Conservation (phyloP, 2,797 vertebrate species). For the Florisuga fusca region DNA sequence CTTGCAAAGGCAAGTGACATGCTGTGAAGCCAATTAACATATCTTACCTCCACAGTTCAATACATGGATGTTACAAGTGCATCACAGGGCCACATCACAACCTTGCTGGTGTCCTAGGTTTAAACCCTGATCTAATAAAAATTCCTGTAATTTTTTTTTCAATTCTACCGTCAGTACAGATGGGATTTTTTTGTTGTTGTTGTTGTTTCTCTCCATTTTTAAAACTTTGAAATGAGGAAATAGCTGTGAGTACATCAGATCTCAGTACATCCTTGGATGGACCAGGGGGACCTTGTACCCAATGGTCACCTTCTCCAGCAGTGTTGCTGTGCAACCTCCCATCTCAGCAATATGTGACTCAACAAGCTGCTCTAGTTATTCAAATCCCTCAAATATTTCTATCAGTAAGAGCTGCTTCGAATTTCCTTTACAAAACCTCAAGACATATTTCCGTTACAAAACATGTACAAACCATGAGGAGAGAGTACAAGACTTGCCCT, state of each 20-base stretch:
- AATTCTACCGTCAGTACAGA: neutral
- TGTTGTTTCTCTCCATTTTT: neutral
- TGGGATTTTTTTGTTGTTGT: neutral
- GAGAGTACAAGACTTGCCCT: neutral
- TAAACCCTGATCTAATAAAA: neutral
- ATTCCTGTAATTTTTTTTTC: neutral
- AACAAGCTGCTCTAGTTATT: neutral
- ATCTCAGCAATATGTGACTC: neutral
- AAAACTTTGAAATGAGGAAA: neutral
- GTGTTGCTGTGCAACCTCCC: neutral
- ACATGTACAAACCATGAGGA: neutral
- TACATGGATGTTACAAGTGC: neutral
- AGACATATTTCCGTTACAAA: neutral
- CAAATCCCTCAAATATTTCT: neutral
- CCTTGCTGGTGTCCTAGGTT: neutral
- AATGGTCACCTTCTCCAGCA: neutral
- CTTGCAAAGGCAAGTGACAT: constrained; percentile 45
- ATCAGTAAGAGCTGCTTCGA: neutral
- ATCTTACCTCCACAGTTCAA: constrained; percentile 39
- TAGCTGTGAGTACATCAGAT: neutral
- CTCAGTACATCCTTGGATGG: neutral
- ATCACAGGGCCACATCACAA: neutral
- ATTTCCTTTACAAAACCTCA: neutral
- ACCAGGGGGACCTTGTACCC: neutral
- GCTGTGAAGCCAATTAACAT: constrained; percentile 59